Evolutionary conservation across 2,888 invertebrate species (phyloP), one percentile per base, ranked within the genome.

Genomic region (Zaprionus obscuricornis): DNA sequence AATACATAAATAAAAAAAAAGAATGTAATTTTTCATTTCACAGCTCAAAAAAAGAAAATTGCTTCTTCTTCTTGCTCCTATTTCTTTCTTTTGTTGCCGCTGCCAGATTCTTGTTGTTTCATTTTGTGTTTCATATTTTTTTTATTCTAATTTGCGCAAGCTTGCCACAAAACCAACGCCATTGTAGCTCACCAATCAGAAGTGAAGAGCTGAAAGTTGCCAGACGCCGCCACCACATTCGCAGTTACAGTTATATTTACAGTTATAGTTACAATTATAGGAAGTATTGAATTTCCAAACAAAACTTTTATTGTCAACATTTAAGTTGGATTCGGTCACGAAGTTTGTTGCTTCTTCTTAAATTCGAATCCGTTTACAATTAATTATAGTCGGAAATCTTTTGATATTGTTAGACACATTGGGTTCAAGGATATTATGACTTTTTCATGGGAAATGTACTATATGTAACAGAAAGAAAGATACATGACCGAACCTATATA

Each of bases 1-100:
- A 68, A 82, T 68, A 63, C 73, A 69, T 57, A 76, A 64, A 71
- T 67, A 74, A 64, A 71, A 83, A 73, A 65, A 70, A 81, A 65
- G 45, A 76, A 57, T 67, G 67, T 67, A 73, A 76, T 76, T 81
- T 73, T 63, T 81, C 77, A 84, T 76, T 81, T 84, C n/a, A 76
- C 60, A 52, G 22, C 68, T 39, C 50, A 14, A n/a, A n/a, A n/a
- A n/a, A n/a, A n/a, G n/a, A n/a, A n/a, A n/a, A n/a, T n/a, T 39
- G 34, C 14, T 45, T 37, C 39, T 33, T 39, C 17, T 29, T 11
- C 39, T 26, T 27, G 22, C 22, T 13, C 22, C 43, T 34, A 27
- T 33, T 31, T 26, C 20, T 51, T 31, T 50, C 16, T 16, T 29
- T 2, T 26, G 10, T 18, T 17, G 31, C 14, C 26, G 16, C 20